Conservation (phyloP, 1,140 invertebrate species). For the Eueides isabella region DNA sequence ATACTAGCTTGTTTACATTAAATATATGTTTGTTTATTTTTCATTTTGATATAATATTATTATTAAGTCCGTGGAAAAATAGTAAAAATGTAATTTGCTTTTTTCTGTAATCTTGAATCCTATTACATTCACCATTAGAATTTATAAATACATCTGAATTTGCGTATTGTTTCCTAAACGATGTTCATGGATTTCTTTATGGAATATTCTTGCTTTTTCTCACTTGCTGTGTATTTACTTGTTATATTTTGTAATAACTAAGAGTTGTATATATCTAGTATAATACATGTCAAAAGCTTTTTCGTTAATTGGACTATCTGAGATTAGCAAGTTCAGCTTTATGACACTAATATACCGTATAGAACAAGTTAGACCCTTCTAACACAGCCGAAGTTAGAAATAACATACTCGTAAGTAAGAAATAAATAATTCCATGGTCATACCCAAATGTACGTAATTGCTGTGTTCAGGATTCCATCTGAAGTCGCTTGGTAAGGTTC, state of each 20-base stretch:
- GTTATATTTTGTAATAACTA: too few species aligned
- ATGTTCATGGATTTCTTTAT: too few species aligned
- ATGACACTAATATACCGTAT: not conserved
- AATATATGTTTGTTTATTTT: conserved; percentile 10
- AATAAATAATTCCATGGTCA: conserved; percentile 44
- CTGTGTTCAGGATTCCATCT: conserved; percentile 43
- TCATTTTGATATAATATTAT: not conserved
- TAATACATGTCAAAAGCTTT: too few species aligned
- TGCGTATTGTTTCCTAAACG: too few species aligned
- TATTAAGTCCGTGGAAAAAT: not conserved
- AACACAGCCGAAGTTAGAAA: conserved; percentile 29
- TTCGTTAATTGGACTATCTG: too few species aligned
- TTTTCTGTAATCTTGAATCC: too few species aligned
- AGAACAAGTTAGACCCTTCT: conserved; percentile 8
- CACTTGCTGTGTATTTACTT: too few species aligned
- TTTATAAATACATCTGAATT: too few species aligned
- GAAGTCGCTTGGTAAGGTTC: conserved; percentile 11
- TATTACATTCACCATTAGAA: too few species aligned
- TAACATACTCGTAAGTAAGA: conserved; percentile 45
- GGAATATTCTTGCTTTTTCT: too few species aligned
- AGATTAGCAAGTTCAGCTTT: too few species aligned
- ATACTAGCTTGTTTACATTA: conserved; percentile 21
- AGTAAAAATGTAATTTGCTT: not conserved
- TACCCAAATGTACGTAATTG: conserved; percentile 46
- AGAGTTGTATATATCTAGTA: too few species aligned